Evolutionary conservation across 2,113 vertebrate species (phyloP), one percentile per base, ranked within the genome.

Genomic region (Odocoileus virginianus): DNA sequence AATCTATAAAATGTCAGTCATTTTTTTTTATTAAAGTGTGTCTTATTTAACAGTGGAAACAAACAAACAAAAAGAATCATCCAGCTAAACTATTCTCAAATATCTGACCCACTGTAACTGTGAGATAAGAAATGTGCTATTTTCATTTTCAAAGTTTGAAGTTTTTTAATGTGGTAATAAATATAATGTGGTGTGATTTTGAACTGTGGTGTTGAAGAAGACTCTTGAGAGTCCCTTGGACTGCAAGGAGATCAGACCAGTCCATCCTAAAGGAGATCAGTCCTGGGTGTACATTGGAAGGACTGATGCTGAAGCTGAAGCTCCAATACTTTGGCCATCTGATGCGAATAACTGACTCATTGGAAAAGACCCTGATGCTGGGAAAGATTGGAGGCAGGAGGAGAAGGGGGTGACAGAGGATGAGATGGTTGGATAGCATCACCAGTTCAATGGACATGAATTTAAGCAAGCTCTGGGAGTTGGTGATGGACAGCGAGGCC

Each of bases 381-480:
- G n/a, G 19, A 36, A 71, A 71, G 67, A 71, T 23, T 71, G n/a
- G 36, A 36, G n/a, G n/a, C 67, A 36, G 10, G 67, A 71, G n/a
- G n/a, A 36, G n/a, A 71, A 36, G 4, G 9, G 64, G 64, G 10
- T 0, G 5, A 71, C 5, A 23, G 9, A 36, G 67, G 19, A 36
- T 71, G n/a, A 71, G n/a, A 36, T 71, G n/a, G 5, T 71, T 36
- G n/a, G n/a, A 71, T 36, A 9, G 19, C 9, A 71, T 36, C 67
- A 71, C 0, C 0, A 2, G 36, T 23, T 11, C n/a, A 71, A 36
- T 71, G n/a, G n/a, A 21, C 19, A 12, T 71, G 19, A 40, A 40
- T 40, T 23, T 71, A n/a, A 40, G n/a, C 10, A 71, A 40, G 2
- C 19, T 71, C 19, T 0, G 0, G 67, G n/a, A 40, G n/a, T 40